A percentile compares a stretch with the other conserved stretches of the same genome.
Conservation (phyloP, 2,888 invertebrate genomes). For the Sphaerolaimus hirsutus region DNA sequence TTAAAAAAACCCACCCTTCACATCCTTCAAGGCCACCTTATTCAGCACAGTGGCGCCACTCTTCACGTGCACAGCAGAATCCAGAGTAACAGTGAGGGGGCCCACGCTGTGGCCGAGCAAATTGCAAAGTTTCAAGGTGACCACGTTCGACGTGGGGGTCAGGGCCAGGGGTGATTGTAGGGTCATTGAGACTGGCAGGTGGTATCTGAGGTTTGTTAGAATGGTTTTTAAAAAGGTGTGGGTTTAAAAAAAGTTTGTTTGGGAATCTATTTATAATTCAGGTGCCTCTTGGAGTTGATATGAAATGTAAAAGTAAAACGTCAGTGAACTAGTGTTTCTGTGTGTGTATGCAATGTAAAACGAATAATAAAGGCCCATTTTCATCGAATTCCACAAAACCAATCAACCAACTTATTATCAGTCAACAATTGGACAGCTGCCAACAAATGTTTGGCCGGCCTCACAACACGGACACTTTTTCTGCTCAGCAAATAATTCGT, state of each 20-base stretch:
- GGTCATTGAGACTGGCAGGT: constrained; percentile 59
- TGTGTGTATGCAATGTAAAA: too few relatives aligned
- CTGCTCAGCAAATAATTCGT: constrained; percentile 55
- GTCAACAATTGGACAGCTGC: constrained; percentile 49
- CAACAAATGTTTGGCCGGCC: constrained; percentile 54
- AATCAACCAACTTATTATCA: too few relatives aligned
- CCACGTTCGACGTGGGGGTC: constrained; percentile 45
- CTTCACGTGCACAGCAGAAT: constrained; percentile 45
- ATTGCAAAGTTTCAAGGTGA: constrained; percentile 32
- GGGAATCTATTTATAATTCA: too few relatives aligned
- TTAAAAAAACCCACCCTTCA: too few relatives aligned
- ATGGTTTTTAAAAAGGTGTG: not conserved
- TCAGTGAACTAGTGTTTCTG: too few relatives aligned
- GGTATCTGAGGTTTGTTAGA: constrained; percentile 35
- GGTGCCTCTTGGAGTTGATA: too few relatives aligned
- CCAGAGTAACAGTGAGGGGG: constrained; percentile 42
- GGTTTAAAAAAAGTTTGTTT: too few relatives aligned
- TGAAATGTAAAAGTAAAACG: too few relatives aligned
- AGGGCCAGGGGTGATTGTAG: constrained; percentile 53
- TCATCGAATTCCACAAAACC: too few relatives aligned
- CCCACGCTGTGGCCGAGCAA: constrained; percentile 36
- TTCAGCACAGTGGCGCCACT: constrained; percentile 52
- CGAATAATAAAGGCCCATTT: too few relatives aligned
- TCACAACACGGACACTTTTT: constrained; percentile 58
- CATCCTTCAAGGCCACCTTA: constrained; percentile 33